These are phyloP conservation scores for Lepidochitona cinerea DNA, from an alignment of 2,888 invertebrate species.

Conservation along the genomic window DNA sequence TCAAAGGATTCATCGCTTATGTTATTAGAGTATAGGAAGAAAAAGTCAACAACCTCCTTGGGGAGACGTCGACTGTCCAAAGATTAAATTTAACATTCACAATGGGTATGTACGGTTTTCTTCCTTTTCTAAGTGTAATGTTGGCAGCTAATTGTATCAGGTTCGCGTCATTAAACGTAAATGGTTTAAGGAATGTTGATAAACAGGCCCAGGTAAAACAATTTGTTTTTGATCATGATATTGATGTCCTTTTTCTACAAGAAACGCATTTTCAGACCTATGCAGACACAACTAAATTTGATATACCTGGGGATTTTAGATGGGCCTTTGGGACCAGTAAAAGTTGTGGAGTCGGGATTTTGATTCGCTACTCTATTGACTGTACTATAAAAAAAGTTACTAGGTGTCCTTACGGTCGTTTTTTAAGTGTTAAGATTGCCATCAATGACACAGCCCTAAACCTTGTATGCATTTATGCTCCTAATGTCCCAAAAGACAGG, in stretches of 20 bases:
- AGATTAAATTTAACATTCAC: too few relatives aligned
- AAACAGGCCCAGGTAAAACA: background rate
- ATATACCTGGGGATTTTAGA: background rate
- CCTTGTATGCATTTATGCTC: background rate
- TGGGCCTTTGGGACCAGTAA: background rate
- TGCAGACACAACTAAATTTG: too few relatives aligned
- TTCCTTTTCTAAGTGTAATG: too few relatives aligned
- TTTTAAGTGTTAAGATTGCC: background rate
- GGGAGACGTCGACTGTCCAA: too few relatives aligned
- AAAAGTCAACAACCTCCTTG: too few relatives aligned
- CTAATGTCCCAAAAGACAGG: background rate
- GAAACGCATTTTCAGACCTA: background rate
- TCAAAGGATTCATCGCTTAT: too few relatives aligned
- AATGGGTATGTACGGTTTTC: too few relatives aligned
- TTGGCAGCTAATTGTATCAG: too few relatives aligned
- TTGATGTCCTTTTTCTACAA: background rate
- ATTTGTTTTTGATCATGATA: too few relatives aligned
- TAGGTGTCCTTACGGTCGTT: background rate
- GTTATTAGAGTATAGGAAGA: too few relatives aligned
- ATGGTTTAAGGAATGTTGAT: background rate
- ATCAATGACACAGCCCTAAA: background rate
- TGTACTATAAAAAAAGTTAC: background rate
- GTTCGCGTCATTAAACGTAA: background rate
- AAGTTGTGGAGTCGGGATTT: background rate
- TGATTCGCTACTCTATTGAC: background rate